These are phyloP conservation scores for Eidolon dupreanum DNA, from an alignment of 2,797 vertebrate species.

Conservation along the genomic window DNA sequence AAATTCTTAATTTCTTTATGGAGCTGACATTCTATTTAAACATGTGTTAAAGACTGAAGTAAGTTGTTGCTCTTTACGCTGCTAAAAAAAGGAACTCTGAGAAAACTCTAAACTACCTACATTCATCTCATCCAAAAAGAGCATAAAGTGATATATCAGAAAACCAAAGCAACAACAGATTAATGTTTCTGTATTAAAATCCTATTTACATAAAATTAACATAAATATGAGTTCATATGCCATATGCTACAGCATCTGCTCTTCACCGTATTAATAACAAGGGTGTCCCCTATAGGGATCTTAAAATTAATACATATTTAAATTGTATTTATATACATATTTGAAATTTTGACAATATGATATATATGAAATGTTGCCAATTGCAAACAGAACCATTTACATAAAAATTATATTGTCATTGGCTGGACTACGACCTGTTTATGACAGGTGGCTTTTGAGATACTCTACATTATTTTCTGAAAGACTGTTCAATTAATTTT, in stretches of 20 bases:
- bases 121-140: conserved; percentile 68
- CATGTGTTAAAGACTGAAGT: conserved; percentile 40
- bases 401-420: neutral
- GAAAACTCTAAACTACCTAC: conserved; percentile 30
- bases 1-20: conserved; percentile 38
- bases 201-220: conserved; percentile 90
- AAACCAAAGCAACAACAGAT: conserved; percentile 84
- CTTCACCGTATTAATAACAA: conserved; percentile 87
- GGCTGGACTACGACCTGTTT: neutral
- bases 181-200: conserved; percentile 89
- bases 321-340: conserved; percentile 77
- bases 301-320: conserved; percentile 86
- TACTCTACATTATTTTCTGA: neutral
- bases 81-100: conserved; percentile 36
- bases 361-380: conserved; percentile 75
- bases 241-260: conserved; percentile 89
- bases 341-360: conserved; percentile 79
- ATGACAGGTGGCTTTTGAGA: neutral
- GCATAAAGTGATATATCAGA: conserved; percentile 78
- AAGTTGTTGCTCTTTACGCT: conserved; percentile 26
- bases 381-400: conserved; percentile 13
- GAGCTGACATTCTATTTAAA: conserved; percentile 53
- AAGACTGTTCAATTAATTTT: neutral
- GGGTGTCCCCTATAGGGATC: conserved; percentile 85
- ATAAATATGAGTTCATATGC: conserved; percentile 89